These are phyloP conservation scores for Agrypnus murinus DNA, from an alignment of 2,888 invertebrate genomes.

Conservation along the genomic window DNA sequence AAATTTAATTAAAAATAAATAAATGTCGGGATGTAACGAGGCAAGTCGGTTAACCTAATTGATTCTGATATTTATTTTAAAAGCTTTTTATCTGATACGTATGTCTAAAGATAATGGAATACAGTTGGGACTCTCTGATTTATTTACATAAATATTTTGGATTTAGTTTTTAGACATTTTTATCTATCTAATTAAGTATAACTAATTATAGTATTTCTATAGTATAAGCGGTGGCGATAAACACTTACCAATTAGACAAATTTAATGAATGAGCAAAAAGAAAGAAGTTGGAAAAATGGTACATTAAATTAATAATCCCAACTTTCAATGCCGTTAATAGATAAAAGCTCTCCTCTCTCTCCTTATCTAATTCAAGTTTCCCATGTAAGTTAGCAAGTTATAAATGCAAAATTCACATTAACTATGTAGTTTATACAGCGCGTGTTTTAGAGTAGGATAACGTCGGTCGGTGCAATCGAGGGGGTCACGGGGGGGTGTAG, in stretches of 20 bases:
- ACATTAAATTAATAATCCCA: no score
- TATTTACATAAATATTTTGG: constrained; percentile 11
- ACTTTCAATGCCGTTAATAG: neutral
- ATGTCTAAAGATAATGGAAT: constrained; percentile 22
- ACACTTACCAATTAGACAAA: no score
- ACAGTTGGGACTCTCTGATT: constrained; percentile 8
- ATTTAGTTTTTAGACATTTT: neutral
- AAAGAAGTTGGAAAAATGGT: no score
- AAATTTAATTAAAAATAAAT: constrained; percentile 32
- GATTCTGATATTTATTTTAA: constrained; percentile 29
- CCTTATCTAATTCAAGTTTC: constrained; percentile 14
- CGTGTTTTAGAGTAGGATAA: constrained; percentile 43
- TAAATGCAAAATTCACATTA: constrained; percentile 39
- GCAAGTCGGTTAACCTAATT: constrained; percentile 25
- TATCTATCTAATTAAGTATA: neutral
- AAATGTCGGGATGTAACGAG: constrained; percentile 27
- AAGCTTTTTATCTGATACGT: constrained; percentile 29
- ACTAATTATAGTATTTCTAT: neutral
- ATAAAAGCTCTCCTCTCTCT: neutral
- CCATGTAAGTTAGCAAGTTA: constrained; percentile 33
- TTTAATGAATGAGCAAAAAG: no score
- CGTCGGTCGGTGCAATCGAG: constrained; percentile 38
- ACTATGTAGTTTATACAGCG: constrained; percentile 42
- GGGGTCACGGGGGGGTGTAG: constrained; percentile 51
- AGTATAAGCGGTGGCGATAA: no score